Percentiles rank a stretch among this genome's conserved stretches.
These are phyloP conservation scores for Apolygus lucorum DNA, from an alignment of 1,140 invertebrate genomes.

Conservation along the genomic window DNA sequence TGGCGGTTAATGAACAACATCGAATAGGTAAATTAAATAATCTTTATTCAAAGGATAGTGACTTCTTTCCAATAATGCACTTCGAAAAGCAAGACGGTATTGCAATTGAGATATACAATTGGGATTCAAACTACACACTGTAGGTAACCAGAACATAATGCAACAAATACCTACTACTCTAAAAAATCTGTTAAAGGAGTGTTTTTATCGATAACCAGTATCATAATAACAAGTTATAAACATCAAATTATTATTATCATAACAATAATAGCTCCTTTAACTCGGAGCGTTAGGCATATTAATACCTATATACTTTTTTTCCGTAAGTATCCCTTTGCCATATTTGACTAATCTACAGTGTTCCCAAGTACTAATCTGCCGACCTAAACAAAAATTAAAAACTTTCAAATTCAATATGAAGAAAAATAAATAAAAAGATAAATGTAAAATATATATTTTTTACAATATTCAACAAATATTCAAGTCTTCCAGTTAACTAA, in stretches of 20 bases:
- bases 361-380: not conserved
- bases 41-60: not conserved
- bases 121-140: not conserved
- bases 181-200: not conserved
- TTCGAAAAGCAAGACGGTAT: not conserved
- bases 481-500: not conserved
- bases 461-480: not conserved
- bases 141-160: not conserved
- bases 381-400: not conserved
- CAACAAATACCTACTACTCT: not conserved
- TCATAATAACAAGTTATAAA: not conserved
- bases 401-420: no score
- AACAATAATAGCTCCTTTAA: not conserved
- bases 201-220: not conserved
- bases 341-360: not conserved
- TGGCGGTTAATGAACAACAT: no score
- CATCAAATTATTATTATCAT: not conserved
- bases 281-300: not conserved
- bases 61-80: not conserved
- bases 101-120: not conserved
- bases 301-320: not conserved
- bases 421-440: not conserved
- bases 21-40: no score
- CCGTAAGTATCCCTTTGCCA: not conserved
- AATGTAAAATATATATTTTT: not conserved